Evolutionary conservation across 2,888 invertebrate genomes (phyloP).

Genomic region (Drosophila eohydei): DNA sequence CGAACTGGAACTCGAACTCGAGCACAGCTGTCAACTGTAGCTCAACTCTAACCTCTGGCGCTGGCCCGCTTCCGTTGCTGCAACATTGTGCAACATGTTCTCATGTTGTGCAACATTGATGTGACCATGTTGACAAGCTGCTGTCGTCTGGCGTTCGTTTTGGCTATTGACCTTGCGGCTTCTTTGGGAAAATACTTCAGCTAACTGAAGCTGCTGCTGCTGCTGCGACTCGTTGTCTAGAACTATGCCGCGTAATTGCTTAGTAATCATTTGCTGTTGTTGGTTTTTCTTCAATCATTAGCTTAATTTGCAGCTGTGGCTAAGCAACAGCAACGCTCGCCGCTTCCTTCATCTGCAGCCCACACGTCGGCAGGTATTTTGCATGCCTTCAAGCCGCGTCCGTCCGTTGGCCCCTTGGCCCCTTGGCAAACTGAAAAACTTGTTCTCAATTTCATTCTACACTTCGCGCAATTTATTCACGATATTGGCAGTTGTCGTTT

Average conservation of each 20-base stretch:
- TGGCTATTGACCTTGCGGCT: slow-evolving; percentile 66
- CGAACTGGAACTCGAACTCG: not conserved
- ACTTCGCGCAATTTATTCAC: slow-evolving; percentile 63
- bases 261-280: slow-evolving; percentile 29
- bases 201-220: slow-evolving; percentile 2
- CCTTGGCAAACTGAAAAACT: slow-evolving; percentile 50
- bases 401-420: slow-evolving; percentile 34
- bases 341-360: slow-evolving; percentile 53
- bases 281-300: slow-evolving; percentile 46
- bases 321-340: slow-evolving; percentile 1
- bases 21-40: slow-evolving; percentile 13
- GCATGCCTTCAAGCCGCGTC: slow-evolving; percentile 23
- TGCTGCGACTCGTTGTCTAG: slow-evolving; percentile 25
- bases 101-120: slow-evolving; percentile 61
- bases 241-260: slow-evolving; percentile 62
- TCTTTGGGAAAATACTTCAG: slow-evolving; percentile 60
- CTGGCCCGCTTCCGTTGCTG: slow-evolving; percentile 28
- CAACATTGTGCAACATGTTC: slow-evolving; percentile 34
- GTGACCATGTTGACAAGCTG: slow-evolving; percentile 53
- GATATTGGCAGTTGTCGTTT: slow-evolving; percentile 39
- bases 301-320: slow-evolving; percentile 52
- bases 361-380: slow-evolving; percentile 26
- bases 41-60: slow-evolving; percentile 19
- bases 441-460: slow-evolving; percentile 73
- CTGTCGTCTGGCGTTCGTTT: slow-evolving; percentile 38